These are phyloP conservation scores for Sandelia bainsii DNA, from an alignment of 2,797 vertebrate genomes.

Conservation along the genomic window DNA sequence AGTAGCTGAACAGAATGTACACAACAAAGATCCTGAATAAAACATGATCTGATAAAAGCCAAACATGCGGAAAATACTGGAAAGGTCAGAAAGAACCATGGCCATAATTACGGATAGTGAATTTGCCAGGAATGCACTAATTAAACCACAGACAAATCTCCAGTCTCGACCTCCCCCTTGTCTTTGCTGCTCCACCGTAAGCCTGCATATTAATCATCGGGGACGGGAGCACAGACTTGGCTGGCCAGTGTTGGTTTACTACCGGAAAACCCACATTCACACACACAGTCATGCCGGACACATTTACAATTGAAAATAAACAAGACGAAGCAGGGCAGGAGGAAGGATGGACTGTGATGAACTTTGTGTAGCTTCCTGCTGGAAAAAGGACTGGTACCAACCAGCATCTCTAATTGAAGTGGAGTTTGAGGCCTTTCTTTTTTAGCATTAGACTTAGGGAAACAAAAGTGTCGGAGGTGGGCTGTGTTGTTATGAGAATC, in stretches of 20 bases:
- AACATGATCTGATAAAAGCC: constrained; percentile 86
- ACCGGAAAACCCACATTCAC: constrained; percentile 14
- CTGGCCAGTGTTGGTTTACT: constrained; percentile 47
- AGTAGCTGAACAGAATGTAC: constrained; percentile 71
- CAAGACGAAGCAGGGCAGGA: constrained; percentile 55
- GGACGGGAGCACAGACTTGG: constrained; percentile 59
- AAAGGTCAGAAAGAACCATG: constrained; percentile 85
- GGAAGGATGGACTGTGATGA: constrained; percentile 62
- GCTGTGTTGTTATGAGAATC: constrained; percentile 48
- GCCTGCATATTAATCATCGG: constrained; percentile 83
- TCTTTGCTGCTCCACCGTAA: constrained; percentile 75
- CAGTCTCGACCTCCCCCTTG: constrained; percentile 66
- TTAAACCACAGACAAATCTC: constrained; percentile 85
- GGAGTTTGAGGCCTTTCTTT: constrained; percentile 54
- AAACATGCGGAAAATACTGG: constrained; percentile 83
- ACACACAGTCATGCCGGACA: constrained; percentile 25
- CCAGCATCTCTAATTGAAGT: constrained; percentile 73
- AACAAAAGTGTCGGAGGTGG: constrained; percentile 50
- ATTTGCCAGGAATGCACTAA: constrained; percentile 85
- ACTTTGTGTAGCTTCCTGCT: constrained; percentile 70
- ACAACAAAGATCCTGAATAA: constrained; percentile 84
- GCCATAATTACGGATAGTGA: constrained; percentile 83
- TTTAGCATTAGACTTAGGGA: constrained; percentile 48
- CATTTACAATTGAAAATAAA: constrained; percentile 46
- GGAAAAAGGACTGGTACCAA: constrained; percentile 62